Percentiles rank a stretch among this genome's conserved stretches.
These are phyloP conservation scores for Cremastinae sp. DNA, from an alignment of 2,888 invertebrate genomes.

Conservation along the genomic window DNA sequence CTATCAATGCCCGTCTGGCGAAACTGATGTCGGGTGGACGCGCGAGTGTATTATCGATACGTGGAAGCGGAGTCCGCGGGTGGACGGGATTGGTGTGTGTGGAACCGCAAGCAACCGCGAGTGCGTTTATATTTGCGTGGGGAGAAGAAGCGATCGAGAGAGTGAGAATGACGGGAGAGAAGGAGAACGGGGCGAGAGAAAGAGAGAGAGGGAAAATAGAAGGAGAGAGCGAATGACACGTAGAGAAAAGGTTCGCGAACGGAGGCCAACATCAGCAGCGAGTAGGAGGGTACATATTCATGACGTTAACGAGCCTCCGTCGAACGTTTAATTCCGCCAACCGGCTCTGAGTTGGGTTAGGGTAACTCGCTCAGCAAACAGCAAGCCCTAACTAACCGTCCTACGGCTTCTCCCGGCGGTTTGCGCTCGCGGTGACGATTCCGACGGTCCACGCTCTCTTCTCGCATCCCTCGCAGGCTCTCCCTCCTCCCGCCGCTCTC, in stretches of 20 bases:
- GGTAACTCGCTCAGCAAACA: conserved; percentile 81
- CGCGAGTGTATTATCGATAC: conserved; percentile 29
- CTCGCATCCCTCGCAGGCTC: conserved; percentile 49
- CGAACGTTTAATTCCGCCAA: conserved; percentile 81
- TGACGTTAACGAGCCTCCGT: conserved; percentile 81
- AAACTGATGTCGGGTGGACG: conserved; percentile 11
- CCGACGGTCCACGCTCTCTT: conserved; percentile 39
- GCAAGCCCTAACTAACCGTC: conserved; percentile 80
- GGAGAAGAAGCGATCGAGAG: too few relatives aligned
- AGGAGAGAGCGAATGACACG: too few relatives aligned
- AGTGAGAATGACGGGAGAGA: conserved; percentile 33
- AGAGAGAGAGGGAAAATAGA: too few relatives aligned
- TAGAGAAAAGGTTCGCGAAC: too few relatives aligned
- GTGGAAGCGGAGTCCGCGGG: not conserved
- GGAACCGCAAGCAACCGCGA: conserved; percentile 16
- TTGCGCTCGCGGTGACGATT: conserved; percentile 44
- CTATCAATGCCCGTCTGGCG: conserved; percentile 28
- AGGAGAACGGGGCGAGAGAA: conserved; percentile 27
- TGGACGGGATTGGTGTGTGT: conserved; percentile 7
- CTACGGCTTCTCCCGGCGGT: conserved; percentile 67
- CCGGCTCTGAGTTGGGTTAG: conserved; percentile 79
- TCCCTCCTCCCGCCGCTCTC: not conserved
- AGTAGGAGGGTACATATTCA: conserved; percentile 81
- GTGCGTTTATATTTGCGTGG: conserved; percentile 12
- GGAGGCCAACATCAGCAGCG: conserved; percentile 62